Percentiles rank a stretch among this genome's conserved stretches.
Conservation (phyloP, 2,888 invertebrate genomes). For the Crossocerus cetratus region DNA sequence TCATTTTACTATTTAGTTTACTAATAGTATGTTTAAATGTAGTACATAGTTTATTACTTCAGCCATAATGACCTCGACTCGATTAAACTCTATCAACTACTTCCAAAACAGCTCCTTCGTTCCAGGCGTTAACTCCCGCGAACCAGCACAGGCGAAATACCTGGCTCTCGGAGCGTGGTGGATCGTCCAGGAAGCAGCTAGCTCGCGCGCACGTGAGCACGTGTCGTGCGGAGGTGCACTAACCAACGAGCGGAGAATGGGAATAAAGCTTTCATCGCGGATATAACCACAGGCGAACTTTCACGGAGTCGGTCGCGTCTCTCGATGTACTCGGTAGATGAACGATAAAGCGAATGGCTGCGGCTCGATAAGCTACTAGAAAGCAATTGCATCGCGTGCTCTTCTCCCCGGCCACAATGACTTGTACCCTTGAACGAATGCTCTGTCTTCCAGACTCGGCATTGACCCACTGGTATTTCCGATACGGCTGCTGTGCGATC, state of each 20-base stretch:
- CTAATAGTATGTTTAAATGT: too few relatives aligned
- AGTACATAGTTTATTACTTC: too few relatives aligned
- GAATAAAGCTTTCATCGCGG: not conserved
- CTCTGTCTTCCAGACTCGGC: not conserved
- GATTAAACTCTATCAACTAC: too few relatives aligned
- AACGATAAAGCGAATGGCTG: not conserved
- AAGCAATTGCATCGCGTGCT: not conserved
- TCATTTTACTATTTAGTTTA: too few relatives aligned
- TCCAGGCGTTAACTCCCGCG: too few relatives aligned
- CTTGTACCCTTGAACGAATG: not conserved
- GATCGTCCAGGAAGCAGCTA: too few relatives aligned
- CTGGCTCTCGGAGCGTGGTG: too few relatives aligned
- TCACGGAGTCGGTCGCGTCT: not conserved
- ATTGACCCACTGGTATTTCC: slow-evolving; percentile 1
- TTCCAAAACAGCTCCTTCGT: too few relatives aligned
- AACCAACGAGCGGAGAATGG: not conserved
- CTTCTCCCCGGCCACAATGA: not conserved
- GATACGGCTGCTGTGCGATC: not conserved
- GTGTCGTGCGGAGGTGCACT: too few relatives aligned
- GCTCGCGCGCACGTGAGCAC: too few relatives aligned
- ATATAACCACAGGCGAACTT: slow-evolving; percentile 2
- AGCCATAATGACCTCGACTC: too few relatives aligned
- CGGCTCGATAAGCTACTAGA: slow-evolving; percentile 1
- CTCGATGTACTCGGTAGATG: not conserved
- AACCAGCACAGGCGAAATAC: too few relatives aligned